Evolutionary conservation across 2,888 invertebrate species (phyloP), one percentile per base, ranked within the genome.

Genomic region (Metopia argyrocephala): DNA sequence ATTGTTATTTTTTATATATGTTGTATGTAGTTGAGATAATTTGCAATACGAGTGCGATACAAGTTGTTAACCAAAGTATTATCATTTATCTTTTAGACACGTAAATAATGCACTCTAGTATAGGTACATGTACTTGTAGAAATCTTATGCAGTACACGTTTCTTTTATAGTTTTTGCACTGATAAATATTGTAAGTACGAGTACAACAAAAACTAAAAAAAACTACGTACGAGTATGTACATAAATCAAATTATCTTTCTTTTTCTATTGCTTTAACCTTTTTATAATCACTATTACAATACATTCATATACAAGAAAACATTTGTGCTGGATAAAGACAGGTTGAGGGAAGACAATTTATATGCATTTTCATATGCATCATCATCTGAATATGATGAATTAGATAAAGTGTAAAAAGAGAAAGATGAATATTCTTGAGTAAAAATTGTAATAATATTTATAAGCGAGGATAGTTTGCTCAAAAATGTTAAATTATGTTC

Each of bases 11-110:
- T 31, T 31, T 7, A 2, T 12, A 31, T 12, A 12, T 31, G 31
- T 12, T 31, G n/a, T 31, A 78, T 71, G 70, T 45, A 59, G 66
- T 65, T 46, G 71, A 54, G 59, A 78, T 73, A 73, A 78, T 73
- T 78, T 66, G 61, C 57, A 78, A 71, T n/a, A n/a, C n/a, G n/a
- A n/a, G n/a, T n/a, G n/a, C 78, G 59, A 61, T 70, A 46, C 54
- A 59, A 61, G 54, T 71, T 48, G 61, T 54, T 52, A 54, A 21
- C 65, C 15, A 38, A 78, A 78, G 65, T 78, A 71, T 66, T 61
- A 66, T 73, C 71, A 73, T 62, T 78, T 78, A 66, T 78, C 71
- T 78, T 78, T 52, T 25, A 71, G 71, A 66, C 71, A 78, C 78
- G 59, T 78, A 68, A 71, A 71, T 71, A 71, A 71, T 71, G 71